These are phyloP conservation scores for Microctonus brassicae DNA, from an alignment of 2,888 invertebrate species.

Conservation along the genomic window DNA sequence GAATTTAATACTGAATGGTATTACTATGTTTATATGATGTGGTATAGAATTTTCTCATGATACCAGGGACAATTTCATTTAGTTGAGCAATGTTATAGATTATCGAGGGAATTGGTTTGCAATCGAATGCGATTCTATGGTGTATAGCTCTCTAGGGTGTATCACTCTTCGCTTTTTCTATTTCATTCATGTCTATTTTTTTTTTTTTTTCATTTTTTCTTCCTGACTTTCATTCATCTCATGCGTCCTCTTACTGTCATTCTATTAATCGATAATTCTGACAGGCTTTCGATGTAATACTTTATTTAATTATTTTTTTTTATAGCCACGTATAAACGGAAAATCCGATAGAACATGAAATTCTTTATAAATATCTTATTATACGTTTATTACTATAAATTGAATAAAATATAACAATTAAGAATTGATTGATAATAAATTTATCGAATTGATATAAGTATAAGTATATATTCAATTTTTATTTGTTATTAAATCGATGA, in stretches of 20 bases:
- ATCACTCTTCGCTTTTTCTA: not conserved
- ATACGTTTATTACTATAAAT: too few species aligned
- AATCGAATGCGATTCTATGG: conserved; percentile 22
- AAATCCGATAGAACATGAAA: too few species aligned
- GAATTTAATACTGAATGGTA: not conserved
- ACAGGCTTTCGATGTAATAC: too few species aligned
- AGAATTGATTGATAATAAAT: too few species aligned
- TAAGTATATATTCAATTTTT: too few species aligned
- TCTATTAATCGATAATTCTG: not conserved
- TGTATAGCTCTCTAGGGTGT: conserved; percentile 1
- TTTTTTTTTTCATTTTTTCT: conserved; percentile 8
- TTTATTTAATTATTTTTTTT: too few species aligned
- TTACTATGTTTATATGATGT: not conserved
- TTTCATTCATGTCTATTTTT: not conserved
- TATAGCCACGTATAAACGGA: too few species aligned
- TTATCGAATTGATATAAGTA: too few species aligned
- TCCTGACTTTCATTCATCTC: not conserved
- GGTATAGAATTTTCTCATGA: not conserved
- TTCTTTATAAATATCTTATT: too few species aligned
- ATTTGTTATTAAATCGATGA: too few species aligned
- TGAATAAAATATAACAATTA: too few species aligned
- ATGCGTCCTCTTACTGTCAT: not conserved
- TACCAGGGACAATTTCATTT: conserved; percentile 7
- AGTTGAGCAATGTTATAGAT: conserved; percentile 10
- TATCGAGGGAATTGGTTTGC: not conserved